Percentiles rank a stretch among this genome's conserved stretches.
phyloP scores from a whole-genome alignment of 2,888 invertebrate species.

The Nowickia ferox region DNA sequence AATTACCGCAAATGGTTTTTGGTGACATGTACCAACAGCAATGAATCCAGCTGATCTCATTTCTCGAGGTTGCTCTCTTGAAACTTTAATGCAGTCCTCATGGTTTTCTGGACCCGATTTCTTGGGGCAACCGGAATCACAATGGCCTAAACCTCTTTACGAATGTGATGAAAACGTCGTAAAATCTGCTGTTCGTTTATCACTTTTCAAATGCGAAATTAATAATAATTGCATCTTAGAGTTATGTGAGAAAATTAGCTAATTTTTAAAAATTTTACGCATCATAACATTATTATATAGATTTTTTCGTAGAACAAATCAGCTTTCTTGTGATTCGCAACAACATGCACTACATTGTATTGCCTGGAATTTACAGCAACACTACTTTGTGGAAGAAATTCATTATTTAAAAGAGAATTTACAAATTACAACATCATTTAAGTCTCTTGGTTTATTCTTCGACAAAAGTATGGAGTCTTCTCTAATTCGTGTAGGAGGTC shows the following conservation, averaged over 20 bases:
- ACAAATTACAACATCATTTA: slow-evolving; percentile 24
- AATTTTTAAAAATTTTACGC: slow-evolving; percentile 25
- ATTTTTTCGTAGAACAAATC: slow-evolving; percentile 5
- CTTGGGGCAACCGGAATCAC: slow-evolving; percentile 9
- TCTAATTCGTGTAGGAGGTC: slow-evolving; percentile 52
- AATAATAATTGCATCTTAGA: slow-evolving; percentile 14
- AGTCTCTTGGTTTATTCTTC: slow-evolving; percentile 21
- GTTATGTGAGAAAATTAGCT: slow-evolving; percentile 30
- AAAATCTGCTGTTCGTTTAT: slow-evolving; percentile 27
- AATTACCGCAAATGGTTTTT: slow-evolving; percentile 41
- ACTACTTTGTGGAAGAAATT: slow-evolving; percentile 10
- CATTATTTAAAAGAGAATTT: background rate
- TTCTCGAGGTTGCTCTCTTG: slow-evolving; percentile 53
- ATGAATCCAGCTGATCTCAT: slow-evolving; percentile 62
- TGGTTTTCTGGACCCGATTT: slow-evolving; percentile 43
- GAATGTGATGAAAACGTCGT: slow-evolving; percentile 28
- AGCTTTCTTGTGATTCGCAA: background rate
- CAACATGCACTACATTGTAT: slow-evolving; percentile 11
- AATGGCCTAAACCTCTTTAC: slow-evolving; percentile 15
- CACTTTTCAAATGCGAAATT: slow-evolving; percentile 35
- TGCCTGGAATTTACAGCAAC: slow-evolving; percentile 23
- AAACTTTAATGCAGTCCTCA: slow-evolving; percentile 26
- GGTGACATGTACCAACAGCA: slow-evolving; percentile 53
- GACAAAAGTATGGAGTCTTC: background rate
- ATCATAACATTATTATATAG: background rate